These are phyloP conservation scores for Seira ritae DNA, from an alignment of 2,888 invertebrate genomes.

Conservation along the genomic window DNA sequence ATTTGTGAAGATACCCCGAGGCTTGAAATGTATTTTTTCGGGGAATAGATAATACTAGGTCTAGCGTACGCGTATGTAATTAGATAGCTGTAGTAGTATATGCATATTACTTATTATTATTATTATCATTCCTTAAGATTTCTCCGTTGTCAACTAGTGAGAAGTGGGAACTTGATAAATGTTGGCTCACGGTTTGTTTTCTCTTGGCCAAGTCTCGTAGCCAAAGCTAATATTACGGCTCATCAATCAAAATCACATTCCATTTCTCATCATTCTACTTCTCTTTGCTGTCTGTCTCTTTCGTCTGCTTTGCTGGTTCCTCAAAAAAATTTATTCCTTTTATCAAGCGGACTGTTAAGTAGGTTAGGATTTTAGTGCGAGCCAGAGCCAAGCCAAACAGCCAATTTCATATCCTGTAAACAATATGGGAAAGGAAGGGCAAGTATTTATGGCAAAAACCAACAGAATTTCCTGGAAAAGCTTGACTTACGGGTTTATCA, in stretches of 20 bases:
- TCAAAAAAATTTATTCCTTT: conserved; percentile 39
- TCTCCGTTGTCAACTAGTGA: no score
- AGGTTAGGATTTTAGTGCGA: conserved; percentile 40
- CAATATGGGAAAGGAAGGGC: no score
- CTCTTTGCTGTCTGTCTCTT: conserved; percentile 24
- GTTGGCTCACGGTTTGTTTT: conserved; percentile 44
- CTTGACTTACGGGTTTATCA: no score
- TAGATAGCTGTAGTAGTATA: background rate
- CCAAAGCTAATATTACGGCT: conserved; percentile 71
- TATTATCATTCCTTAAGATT: background rate
- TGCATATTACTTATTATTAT: background rate
- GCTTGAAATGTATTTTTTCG: no score
- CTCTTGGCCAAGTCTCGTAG: conserved; percentile 62
- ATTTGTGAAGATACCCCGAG: no score
- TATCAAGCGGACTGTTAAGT: conserved; percentile 48
- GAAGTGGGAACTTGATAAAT: conserved; percentile 40
- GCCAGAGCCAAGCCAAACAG: no score
- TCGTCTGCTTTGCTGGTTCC: no score
- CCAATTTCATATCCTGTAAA: no score
- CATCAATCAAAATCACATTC: conserved; percentile 73
- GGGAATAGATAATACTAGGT: no score
- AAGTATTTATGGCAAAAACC: no score
- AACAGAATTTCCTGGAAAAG: no score
- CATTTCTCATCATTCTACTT: conserved; percentile 62
- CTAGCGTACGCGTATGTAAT: background rate